phyloP scores from a whole-genome alignment of 2,888 invertebrate genomes.

The Hirtodrosophila cameraria region DNA sequence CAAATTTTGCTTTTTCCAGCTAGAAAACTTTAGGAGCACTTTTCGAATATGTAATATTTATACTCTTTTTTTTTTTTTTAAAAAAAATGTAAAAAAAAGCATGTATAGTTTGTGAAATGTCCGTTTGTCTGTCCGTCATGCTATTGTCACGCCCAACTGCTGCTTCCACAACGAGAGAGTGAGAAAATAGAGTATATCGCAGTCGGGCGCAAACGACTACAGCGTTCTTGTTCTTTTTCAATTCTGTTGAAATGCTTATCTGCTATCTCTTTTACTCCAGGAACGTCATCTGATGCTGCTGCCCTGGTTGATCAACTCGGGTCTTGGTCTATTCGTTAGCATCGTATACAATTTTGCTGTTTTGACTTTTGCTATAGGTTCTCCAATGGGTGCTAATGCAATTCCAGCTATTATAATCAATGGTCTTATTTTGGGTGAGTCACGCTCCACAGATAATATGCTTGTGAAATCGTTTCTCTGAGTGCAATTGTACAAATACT shows the following conservation, averaged over 20 bases:
- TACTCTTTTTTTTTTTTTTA: conserved; percentile 9
- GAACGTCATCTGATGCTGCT: conserved; percentile 78
- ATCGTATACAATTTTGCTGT: conserved; percentile 36
- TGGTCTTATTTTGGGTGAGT: conserved; percentile 61
- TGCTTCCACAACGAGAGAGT: too few species aligned
- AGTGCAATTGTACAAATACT: not conserved
- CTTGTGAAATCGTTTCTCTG: not conserved
- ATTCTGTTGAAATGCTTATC: conserved; percentile 13
- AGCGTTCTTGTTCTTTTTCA: not conserved
- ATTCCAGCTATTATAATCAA: conserved; percentile 25
- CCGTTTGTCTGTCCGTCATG: too few species aligned
- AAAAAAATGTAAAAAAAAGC: too few species aligned
- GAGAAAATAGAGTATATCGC: too few species aligned
- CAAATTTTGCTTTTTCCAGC: conserved; percentile 6
- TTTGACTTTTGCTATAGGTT: not conserved
- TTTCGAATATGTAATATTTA: not conserved
- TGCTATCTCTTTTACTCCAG: conserved; percentile 49
- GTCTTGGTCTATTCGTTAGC: conserved; percentile 44
- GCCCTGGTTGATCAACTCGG: conserved; percentile 77
- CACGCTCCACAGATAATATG: conserved; percentile 14
- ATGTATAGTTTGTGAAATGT: too few species aligned
- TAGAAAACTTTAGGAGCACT: too few species aligned
- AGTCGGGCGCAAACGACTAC: too few species aligned
- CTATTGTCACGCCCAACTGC: too few species aligned
- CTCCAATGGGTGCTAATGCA: too few species aligned